Evolutionary conservation across 2,113 vertebrate genomes (phyloP).

Genomic region (Scomber japonicus): DNA sequence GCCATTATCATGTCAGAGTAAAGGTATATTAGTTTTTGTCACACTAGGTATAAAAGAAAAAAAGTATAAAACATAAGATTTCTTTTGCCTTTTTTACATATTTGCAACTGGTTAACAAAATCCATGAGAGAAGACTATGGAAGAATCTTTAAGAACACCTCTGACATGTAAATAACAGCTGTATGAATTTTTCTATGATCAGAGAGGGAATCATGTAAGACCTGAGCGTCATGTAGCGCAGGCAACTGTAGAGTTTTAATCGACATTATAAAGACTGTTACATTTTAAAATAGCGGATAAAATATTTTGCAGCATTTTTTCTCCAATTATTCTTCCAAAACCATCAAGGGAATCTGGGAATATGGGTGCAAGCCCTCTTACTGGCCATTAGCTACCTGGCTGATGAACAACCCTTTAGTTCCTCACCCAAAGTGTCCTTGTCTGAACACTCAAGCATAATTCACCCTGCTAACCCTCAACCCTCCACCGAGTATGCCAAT

Average conservation of each 20-base stretch:
- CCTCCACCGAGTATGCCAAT: constrained; percentile 30
- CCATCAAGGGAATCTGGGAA: constrained; percentile 33
- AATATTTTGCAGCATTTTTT: constrained; percentile 67
- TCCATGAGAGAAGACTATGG: constrained; percentile 15
- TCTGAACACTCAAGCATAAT: constrained; percentile 35
- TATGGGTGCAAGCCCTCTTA: constrained; percentile 23
- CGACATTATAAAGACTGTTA: constrained; percentile 40
- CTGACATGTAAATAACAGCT: constrained; percentile 5
- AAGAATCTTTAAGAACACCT: constrained; percentile 40
- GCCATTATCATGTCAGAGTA: constrained; percentile 30
- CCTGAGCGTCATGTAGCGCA: constrained; percentile 57
- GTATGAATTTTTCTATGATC: constrained; percentile 23
- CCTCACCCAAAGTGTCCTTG: constrained; percentile 34
- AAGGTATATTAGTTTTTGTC: constrained; percentile 47
- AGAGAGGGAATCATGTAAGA: constrained; percentile 39
- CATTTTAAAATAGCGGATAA: constrained; percentile 61
- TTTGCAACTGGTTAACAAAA: constrained; percentile 66
- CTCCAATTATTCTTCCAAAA: constrained; percentile 33
- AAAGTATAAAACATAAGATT: constrained; percentile 74
- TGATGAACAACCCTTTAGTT: constrained; percentile 57
- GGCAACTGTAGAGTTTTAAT: constrained; percentile 34
- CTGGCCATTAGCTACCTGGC: constrained; percentile 66
- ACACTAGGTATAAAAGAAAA: constrained; percentile 71
- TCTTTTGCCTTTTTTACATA: constrained; percentile 52
- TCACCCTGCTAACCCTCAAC: not conserved